These are phyloP conservation scores for Cremastinae sp. DNA, from an alignment of 2,888 invertebrate species.

Conservation along the genomic window DNA sequence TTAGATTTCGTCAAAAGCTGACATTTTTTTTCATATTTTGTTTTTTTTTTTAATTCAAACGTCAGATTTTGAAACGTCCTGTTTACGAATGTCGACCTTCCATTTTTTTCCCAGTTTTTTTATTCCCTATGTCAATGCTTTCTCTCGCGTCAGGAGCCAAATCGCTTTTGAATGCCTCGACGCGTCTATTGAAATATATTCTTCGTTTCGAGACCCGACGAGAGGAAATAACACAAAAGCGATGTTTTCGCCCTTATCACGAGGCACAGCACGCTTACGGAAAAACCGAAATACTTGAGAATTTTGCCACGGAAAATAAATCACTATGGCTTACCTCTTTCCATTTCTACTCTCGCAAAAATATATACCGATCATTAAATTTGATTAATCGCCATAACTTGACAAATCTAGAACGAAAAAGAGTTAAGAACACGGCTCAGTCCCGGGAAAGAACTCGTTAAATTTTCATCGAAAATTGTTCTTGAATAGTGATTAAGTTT, in stretches of 20 bases:
- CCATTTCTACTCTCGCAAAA: background rate
- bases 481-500: too few relatives aligned
- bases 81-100: background rate
- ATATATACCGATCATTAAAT: background rate
- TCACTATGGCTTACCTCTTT: background rate
- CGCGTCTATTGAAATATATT: constrained; percentile 55
- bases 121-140: constrained; percentile 2
- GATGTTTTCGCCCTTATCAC: constrained; percentile 2
- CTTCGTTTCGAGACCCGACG: background rate
- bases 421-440: too few relatives aligned
- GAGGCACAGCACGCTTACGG: background rate
- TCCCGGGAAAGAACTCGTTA: too few relatives aligned
- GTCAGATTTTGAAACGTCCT: background rate
- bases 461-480: too few relatives aligned
- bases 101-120: background rate
- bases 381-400: constrained; percentile 30
- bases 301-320: constrained; percentile 14
- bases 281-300: background rate
- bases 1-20: too few relatives aligned
- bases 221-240: constrained; percentile 22
- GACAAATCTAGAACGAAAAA: too few relatives aligned
- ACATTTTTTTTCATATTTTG: too few relatives aligned
- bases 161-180: constrained; percentile 53
- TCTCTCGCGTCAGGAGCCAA: constrained; percentile 34
- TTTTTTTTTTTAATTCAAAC: too few relatives aligned